A percentile compares a stretch with the other conserved stretches of the same genome.
Evolutionary conservation across 2,888 invertebrate species (phyloP).

Genomic region (Scaptomyza tumidula): DNA sequence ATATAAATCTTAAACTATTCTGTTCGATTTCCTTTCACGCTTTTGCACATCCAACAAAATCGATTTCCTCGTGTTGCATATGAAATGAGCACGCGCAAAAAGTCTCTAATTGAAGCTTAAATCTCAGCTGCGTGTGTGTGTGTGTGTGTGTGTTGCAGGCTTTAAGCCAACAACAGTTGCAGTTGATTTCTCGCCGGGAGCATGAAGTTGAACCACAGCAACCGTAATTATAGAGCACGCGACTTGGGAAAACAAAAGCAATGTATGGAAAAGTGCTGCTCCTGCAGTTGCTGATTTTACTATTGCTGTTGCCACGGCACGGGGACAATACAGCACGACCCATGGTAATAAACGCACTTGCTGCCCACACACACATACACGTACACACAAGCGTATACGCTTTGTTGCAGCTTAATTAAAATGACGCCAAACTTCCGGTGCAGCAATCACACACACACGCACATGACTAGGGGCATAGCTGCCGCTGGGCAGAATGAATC

Average conservation of each 20-base stretch:
- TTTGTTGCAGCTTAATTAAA: conserved; percentile 75
- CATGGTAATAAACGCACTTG: conserved; percentile 52
- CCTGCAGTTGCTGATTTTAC: conserved; percentile 15
- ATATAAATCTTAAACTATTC: conserved; percentile 6
- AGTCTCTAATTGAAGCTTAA: conserved; percentile 4
- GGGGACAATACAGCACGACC: conserved; percentile 25
- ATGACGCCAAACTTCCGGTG: conserved; percentile 60
- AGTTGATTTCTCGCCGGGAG: conserved; percentile 65
- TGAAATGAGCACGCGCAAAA: conserved; percentile 20
- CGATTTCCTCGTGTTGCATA: conserved; percentile 49
- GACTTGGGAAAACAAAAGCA: conserved; percentile 65
- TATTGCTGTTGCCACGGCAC: not conserved
- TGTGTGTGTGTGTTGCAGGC: conserved; percentile 8
- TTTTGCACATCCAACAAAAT: conserved; percentile 32
- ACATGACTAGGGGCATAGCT: conserved; percentile 10
- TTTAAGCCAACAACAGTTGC: conserved; percentile 44
- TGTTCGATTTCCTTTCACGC: conserved; percentile 2
- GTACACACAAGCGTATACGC: conserved; percentile 4
- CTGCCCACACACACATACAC: conserved; percentile 4
- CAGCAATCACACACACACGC: conserved; percentile 28
- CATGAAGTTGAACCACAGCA: conserved; percentile 33
- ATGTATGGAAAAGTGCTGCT: conserved; percentile 52
- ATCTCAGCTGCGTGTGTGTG: conserved; percentile 2
- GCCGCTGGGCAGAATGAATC: conserved; percentile 62
- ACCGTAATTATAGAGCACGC: conserved; percentile 62